phyloP scores from a whole-genome alignment of 2,888 invertebrate genomes.

The Clunio marinus region DNA sequence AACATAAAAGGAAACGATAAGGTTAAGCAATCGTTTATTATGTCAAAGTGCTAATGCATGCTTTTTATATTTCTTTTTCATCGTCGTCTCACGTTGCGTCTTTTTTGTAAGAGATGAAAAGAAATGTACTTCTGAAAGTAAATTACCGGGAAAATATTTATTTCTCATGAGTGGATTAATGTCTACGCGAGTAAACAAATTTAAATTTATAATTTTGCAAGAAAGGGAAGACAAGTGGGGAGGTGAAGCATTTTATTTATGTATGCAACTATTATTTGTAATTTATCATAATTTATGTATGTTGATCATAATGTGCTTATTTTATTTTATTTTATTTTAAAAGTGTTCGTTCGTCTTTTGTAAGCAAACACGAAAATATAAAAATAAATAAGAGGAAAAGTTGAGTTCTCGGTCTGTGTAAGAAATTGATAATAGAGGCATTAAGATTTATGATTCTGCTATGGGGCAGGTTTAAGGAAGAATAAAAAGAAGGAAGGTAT shows the following conservation, averaged over 20 bases:
- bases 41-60: too few species aligned
- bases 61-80: too few species aligned
- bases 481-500: background rate
- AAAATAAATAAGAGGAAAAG: too few species aligned
- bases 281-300: background rate
- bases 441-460: conserved; percentile 29
- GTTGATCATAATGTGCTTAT: conserved; percentile 21
- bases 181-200: background rate
- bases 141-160: background rate
- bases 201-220: conserved; percentile 9
- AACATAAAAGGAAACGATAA: too few species aligned
- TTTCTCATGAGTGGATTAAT: background rate
- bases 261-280: conserved; percentile 15
- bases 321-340: too few species aligned
- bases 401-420: conserved; percentile 1
- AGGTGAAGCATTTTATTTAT: too few species aligned
- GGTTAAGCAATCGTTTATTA: too few species aligned
- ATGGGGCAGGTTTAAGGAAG: conserved; percentile 2
- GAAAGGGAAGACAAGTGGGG: too few species aligned
- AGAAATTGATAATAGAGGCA: conserved; percentile 34
- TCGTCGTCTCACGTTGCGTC: too few species aligned
- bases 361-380: conserved; percentile 11
- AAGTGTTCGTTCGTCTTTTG: background rate
- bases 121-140: too few species aligned
- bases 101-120: too few species aligned